phyloP scores from a whole-genome alignment of 2,888 invertebrate species.

The Seladonia tumulorum region DNA sequence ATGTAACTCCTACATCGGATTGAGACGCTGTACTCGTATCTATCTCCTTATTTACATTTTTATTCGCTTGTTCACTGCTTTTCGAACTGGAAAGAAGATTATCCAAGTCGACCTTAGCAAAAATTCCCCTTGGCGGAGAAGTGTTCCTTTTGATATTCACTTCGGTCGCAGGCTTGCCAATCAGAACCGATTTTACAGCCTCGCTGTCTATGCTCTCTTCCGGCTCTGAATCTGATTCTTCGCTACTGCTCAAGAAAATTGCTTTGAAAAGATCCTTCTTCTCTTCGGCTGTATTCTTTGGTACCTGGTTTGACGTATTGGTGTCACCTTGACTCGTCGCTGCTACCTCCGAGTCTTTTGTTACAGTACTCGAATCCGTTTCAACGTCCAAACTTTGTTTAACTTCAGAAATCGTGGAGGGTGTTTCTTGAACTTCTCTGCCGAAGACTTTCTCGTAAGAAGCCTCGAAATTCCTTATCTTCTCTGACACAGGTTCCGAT shows the following conservation, averaged over 20 bases:
- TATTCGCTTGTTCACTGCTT: slow-evolving; percentile 1
- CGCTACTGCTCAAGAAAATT: slow-evolving; percentile 94
- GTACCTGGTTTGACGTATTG: neutral
- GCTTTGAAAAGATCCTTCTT: slow-evolving; percentile 94
- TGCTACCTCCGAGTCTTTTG: neutral
- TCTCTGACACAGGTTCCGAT: slow-evolving; percentile 62
- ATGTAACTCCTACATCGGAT: slow-evolving; percentile 1
- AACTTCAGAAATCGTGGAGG: slow-evolving; percentile 1
- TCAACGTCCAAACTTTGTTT: slow-evolving; percentile 21
- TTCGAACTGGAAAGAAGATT: slow-evolving; percentile 81
- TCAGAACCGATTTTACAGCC: slow-evolving; percentile 75
- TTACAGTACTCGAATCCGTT: neutral
- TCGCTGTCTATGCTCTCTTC: slow-evolving; percentile 78
- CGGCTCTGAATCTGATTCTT: slow-evolving; percentile 86
- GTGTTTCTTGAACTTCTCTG: slow-evolving; percentile 54
- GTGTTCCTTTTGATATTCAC: slow-evolving; percentile 87
- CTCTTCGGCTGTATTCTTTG: slow-evolving; percentile 83
- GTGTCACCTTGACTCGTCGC: neutral
- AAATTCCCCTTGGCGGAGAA: slow-evolving; percentile 90
- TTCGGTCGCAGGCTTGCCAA: slow-evolving; percentile 83
- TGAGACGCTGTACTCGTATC: slow-evolving; percentile 26
- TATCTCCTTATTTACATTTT: slow-evolving; percentile 33
- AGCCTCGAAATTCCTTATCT: slow-evolving; percentile 73
- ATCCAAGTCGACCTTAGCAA: slow-evolving; percentile 88
- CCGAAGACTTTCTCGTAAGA: slow-evolving; percentile 79